A percentile compares a stretch with the other conserved stretches of the same genome.
phyloP scores from a whole-genome alignment of 1,140 invertebrate genomes.

The Nasonia longicornis region DNA sequence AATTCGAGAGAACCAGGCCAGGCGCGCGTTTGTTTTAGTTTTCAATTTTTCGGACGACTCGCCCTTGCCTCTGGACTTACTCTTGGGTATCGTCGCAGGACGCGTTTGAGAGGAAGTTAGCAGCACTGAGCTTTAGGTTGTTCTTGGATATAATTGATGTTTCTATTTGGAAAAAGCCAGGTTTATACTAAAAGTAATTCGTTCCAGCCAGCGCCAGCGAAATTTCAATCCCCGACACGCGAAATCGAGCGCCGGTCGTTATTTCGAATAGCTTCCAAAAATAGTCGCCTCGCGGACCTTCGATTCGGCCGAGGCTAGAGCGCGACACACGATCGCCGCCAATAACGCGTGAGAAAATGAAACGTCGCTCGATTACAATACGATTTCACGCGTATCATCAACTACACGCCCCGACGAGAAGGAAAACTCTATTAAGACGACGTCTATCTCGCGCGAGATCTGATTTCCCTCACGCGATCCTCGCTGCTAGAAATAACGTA shows the following conservation, averaged over 20 bases:
- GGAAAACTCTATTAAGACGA: constrained; percentile 2
- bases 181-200: background rate
- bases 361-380: background rate
- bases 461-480: background rate
- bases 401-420: background rate
- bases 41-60: background rate
- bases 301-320: background rate
- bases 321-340: no score
- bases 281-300: background rate
- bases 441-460: background rate
- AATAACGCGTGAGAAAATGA: no score
- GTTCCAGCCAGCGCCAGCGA: background rate
- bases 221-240: background rate
- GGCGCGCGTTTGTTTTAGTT: background rate
- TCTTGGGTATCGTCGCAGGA: no score
- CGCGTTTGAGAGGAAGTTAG: no score
- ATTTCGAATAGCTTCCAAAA: background rate
- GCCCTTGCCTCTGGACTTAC: background rate
- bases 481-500: no score
- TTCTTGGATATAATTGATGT: no score
- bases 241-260: background rate
- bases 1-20: background rate
- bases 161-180: no score
- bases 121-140: no score
- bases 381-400: background rate